A percentile compares a stretch with the other conserved stretches of the same genome.
These are phyloP conservation scores for Acanthochromis polyacanthus DNA, from an alignment of 2,113 vertebrate species.

Conservation along the genomic window DNA sequence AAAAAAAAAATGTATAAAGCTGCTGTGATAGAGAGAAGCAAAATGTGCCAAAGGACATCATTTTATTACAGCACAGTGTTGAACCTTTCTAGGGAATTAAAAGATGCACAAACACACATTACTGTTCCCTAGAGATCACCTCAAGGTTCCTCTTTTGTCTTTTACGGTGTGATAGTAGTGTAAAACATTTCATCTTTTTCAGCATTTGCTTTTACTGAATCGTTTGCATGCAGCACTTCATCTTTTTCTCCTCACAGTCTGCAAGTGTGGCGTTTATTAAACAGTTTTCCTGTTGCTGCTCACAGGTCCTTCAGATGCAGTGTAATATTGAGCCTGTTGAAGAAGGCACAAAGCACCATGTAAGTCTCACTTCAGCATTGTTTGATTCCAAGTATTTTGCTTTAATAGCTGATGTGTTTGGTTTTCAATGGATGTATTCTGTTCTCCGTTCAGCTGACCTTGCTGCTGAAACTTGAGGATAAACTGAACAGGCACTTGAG, in stretches of 20 bases:
- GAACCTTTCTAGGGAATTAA: no score
- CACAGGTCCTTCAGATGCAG: constrained; percentile 97
- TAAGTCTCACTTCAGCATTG: constrained; percentile 73
- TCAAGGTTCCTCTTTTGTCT: no score
- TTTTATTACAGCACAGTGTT: no score
- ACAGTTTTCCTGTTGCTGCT: not conserved
- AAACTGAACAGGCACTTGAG: constrained; percentile 98
- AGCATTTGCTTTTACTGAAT: no score
- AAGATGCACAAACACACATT: no score
- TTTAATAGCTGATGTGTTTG: not conserved
- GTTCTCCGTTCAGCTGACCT: constrained; percentile 87
- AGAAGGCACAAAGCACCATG: constrained; percentile 95
- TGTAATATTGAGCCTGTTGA: constrained; percentile 98
- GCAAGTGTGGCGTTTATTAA: not conserved
- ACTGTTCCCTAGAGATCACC: no score
- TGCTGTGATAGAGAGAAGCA: no score
- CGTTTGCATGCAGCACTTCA: not conserved
- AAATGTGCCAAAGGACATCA: no score
- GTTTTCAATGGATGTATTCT: not conserved
- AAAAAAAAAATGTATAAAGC: no score
- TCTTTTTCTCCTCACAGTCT: not conserved
- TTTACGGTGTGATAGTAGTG: no score
- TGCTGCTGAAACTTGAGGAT: constrained; percentile 98
- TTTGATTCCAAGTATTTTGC: not conserved
- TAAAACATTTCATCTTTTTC: not conserved